Conservation (phyloP, 2,888 invertebrate species). For the Epirrhoe tristata region DNA sequence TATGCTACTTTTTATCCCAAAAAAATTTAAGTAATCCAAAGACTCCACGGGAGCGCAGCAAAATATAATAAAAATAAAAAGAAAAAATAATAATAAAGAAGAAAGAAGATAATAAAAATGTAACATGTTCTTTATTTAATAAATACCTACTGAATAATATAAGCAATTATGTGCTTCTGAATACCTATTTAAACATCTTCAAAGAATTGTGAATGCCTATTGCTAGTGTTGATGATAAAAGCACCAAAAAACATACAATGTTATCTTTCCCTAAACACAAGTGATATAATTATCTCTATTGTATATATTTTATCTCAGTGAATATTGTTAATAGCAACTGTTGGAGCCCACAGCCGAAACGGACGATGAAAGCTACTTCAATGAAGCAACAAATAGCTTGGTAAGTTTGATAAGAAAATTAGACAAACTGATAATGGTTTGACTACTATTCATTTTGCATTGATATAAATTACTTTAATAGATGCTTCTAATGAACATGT, state of each 20-base stretch:
- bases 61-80: no score
- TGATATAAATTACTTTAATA: not conserved
- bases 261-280: not conserved
- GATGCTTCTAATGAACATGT: not conserved
- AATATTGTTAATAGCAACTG: conserved; percentile 64
- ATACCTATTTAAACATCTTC: no score
- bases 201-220: no score
- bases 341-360: conserved; percentile 90
- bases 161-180: no score
- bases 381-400: conserved; percentile 88
- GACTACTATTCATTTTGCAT: not conserved
- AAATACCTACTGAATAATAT: no score
- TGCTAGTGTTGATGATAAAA: no score
- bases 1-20: no score
- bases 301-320: conserved; percentile 1
- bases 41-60: no score
- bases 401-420: conserved; percentile 67
- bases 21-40: no score
- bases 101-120: no score
- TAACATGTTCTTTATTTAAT: no score
- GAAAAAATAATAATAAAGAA: no score
- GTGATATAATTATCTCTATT: not conserved
- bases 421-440: not conserved
- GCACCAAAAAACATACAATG: not conserved
- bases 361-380: conserved; percentile 92